These are phyloP conservation scores for Amphiprion clarkii DNA, from an alignment of 2,797 vertebrate species.

Conservation along the genomic window DNA sequence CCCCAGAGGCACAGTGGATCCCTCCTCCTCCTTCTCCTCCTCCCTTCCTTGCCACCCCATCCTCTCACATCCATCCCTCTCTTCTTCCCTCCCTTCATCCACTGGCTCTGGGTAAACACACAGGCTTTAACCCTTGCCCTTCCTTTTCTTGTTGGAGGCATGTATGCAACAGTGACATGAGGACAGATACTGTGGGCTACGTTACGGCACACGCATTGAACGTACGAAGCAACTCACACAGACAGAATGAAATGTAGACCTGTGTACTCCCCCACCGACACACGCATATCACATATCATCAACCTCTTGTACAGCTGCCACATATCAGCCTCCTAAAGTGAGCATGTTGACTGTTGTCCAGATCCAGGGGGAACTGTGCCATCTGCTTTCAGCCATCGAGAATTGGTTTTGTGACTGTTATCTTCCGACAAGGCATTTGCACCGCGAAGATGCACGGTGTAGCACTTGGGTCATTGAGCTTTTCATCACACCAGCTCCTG, in stretches of 20 bases:
- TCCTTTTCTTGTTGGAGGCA: slow-evolving; percentile 39
- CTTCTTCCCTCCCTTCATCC: slow-evolving; percentile 51
- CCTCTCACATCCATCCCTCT: slow-evolving; percentile 53
- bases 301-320: slow-evolving; percentile 57
- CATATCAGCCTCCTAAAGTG: slow-evolving; percentile 44
- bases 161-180: slow-evolving; percentile 17
- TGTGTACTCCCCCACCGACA: slow-evolving; percentile 31
- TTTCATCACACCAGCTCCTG: slow-evolving; percentile 47
- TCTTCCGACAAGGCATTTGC: slow-evolving; percentile 43
- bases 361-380: slow-evolving; percentile 29
- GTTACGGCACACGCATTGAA: background rate
- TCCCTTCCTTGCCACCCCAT: slow-evolving; percentile 28
- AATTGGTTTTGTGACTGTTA: slow-evolving; percentile 31
- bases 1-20: slow-evolving; percentile 65
- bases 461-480: slow-evolving; percentile 50
- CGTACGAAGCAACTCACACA: slow-evolving; percentile 37
- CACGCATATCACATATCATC: slow-evolving; percentile 52
- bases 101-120: slow-evolving; percentile 56
- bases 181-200: background rate
- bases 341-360: slow-evolving; percentile 49
- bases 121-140: slow-evolving; percentile 54
- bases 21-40: slow-evolving; percentile 18
- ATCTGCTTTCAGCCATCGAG: slow-evolving; percentile 42
- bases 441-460: slow-evolving; percentile 39
- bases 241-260: slow-evolving; percentile 52